A percentile compares a stretch with the other conserved stretches of the same genome.
phyloP scores from a whole-genome alignment of 2,888 invertebrate genomes.

The Rhyacophila evoluta region DNA sequence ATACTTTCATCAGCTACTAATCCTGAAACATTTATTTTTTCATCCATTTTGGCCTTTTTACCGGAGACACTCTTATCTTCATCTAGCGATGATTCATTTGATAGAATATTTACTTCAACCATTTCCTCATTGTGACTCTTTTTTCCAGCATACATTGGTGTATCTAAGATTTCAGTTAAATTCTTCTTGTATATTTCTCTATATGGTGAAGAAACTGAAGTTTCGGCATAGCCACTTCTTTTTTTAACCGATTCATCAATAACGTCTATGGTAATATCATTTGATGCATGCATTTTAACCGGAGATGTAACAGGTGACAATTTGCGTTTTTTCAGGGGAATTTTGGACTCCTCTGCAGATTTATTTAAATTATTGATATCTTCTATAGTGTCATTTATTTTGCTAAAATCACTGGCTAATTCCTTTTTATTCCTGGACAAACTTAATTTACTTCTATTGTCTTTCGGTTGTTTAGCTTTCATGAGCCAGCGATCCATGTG shows the following conservation, averaged over 20 bases:
- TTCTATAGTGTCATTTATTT: conserved; percentile 5
- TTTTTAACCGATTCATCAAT: not conserved
- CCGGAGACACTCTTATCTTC: not conserved
- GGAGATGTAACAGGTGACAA: conserved; percentile 30
- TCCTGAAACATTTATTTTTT: not conserved
- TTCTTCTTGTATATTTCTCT: not conserved
- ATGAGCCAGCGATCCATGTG: conserved; percentile 70
- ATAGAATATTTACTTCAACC: not conserved
- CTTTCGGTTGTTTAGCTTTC: conserved; percentile 61
- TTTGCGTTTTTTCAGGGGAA: conserved; percentile 39
- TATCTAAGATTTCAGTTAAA: not conserved
- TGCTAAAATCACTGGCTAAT: not conserved
- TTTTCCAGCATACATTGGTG: not conserved
- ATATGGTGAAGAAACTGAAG: not conserved
- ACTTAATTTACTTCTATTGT: conserved; percentile 46
- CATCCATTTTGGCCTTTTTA: not conserved
- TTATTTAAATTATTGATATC: conserved; percentile 23
- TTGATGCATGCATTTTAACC: not conserved
- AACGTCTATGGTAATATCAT: conserved; percentile 38
- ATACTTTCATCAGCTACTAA: not conserved
- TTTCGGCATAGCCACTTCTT: not conserved
- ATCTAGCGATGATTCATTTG: not conserved
- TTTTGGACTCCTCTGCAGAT: not conserved
- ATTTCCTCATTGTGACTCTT: not conserved
- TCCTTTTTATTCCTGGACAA: conserved; percentile 47